These are phyloP conservation scores for Todiramphus saurophagus DNA, from an alignment of 2,113 vertebrate genomes.

Conservation along the genomic window DNA sequence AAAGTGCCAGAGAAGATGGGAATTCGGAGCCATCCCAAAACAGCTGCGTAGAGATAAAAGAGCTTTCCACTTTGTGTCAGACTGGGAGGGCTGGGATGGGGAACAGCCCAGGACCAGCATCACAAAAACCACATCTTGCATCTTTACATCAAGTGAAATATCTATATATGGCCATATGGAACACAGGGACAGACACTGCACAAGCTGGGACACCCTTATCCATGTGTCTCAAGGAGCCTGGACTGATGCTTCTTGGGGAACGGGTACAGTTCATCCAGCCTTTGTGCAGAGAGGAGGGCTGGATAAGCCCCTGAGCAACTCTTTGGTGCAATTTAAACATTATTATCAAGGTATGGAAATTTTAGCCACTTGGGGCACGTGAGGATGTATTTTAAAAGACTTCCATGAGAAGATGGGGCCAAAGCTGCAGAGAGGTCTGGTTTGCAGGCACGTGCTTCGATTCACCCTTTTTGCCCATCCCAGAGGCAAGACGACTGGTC, in stretches of 20 bases:
- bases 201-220: not conserved
- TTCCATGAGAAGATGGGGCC: not conserved
- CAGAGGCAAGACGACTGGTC: not conserved
- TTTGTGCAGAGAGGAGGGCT: not conserved
- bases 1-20: not conserved
- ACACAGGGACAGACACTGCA: not conserved
- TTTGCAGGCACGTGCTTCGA: not conserved
- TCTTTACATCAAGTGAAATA: not conserved
- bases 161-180: no score
- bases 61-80: rapidly evolving
- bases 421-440: not conserved
- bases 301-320: not conserved
- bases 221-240: not conserved
- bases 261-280: not conserved
- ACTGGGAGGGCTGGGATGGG: not conserved
- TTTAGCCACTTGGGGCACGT: no score
- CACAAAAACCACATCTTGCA: not conserved
- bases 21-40: not conserved
- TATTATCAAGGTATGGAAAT: not conserved
- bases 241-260: not conserved
- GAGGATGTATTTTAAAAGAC: not conserved
- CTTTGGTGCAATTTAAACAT: not conserved
- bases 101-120: not conserved
- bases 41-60: not conserved
- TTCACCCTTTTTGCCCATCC: not conserved